phyloP scores from a whole-genome alignment of 2,888 invertebrate genomes.

The Zonitis immaculata region DNA sequence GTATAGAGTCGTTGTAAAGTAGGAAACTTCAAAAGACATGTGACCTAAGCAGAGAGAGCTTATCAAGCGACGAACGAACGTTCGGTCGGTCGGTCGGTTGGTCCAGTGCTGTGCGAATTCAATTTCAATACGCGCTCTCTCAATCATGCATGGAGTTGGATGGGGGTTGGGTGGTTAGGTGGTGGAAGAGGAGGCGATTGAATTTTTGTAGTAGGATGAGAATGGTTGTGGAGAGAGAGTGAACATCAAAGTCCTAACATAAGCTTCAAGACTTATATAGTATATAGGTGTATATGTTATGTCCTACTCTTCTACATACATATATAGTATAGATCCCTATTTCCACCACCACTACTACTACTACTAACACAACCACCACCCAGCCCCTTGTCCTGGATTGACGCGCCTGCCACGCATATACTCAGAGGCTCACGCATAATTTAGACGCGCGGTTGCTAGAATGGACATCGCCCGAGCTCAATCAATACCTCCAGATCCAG shows the following conservation, averaged over 20 bases:
- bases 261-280: slow-evolving; percentile 34
- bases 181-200: slow-evolving; percentile 19
- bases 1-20: slow-evolving; percentile 23
- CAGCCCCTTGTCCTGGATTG: slow-evolving; percentile 33
- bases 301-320: no score
- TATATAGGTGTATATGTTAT: no score
- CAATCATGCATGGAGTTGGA: slow-evolving; percentile 48
- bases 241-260: slow-evolving; percentile 42
- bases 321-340: background rate
- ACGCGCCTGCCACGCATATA: slow-evolving; percentile 48
- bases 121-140: slow-evolving; percentile 51
- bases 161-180: no score
- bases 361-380: slow-evolving; percentile 10
- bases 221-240: slow-evolving; percentile 30
- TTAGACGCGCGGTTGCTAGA: slow-evolving; percentile 50
- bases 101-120: slow-evolving; percentile 46
- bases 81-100: no score
- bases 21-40: slow-evolving; percentile 34
- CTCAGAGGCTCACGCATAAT: slow-evolving; percentile 49
- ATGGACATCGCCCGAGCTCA: slow-evolving; percentile 50
- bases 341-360: no score
- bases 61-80: slow-evolving; percentile 37
- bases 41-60: slow-evolving; percentile 34
- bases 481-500: slow-evolving; percentile 47
- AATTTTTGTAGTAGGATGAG: background rate